Evolutionary conservation across 2,888 invertebrate genomes (phyloP), one percentile per base, ranked within the genome.

Genomic region (Spatulosminthurus flaviceps): DNA sequence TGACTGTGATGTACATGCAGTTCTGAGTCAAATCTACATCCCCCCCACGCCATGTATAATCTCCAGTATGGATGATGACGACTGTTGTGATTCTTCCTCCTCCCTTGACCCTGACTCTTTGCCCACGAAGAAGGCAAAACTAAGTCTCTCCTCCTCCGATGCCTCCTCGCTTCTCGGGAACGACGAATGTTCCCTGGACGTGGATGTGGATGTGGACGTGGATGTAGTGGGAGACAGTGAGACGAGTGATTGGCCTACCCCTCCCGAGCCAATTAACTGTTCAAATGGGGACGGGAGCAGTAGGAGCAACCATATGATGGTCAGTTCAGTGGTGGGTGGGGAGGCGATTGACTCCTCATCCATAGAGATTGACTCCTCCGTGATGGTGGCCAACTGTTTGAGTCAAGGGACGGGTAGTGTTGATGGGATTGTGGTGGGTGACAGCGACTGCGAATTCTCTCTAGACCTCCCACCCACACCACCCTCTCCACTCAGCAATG

Each of bases 11-110:
- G 91, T 92, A 67, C 91, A 92, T 84, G 92, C 92, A 85, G 92
- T 92, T 5, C 89, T 93, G 80, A 92, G 92, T 80, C 92, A 92
- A 86, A 92, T 92, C 86, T 93, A 92, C 86, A 91, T 91, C 87
- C 91, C 92, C 81, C 92, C 92, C 16, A 92, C 92, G 0, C 92
- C 92, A 34, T 89, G 92, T 78, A 89, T 92, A 86, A 89, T 92
- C 80, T 91, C 92, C 41, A 91, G 91, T 80, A 91, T 82, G 69
- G 82, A 85, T 79, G 85, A 85, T 72, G 81, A 77, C 11, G 81
- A 84, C 64, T 67, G 75, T 71, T 75, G 77, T 66, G 83, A 70
- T 70, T 70, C 77, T 13, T n/a, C 42, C 4, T 70, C 77, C 7
- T n/a, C 42, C 4, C 4, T 0, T 22, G 60, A 71, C 42, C n/a